Base-by-base conservation (phyloP, 2,797 vertebrate species). In the Arnoldichthys spilopterus region DNA sequence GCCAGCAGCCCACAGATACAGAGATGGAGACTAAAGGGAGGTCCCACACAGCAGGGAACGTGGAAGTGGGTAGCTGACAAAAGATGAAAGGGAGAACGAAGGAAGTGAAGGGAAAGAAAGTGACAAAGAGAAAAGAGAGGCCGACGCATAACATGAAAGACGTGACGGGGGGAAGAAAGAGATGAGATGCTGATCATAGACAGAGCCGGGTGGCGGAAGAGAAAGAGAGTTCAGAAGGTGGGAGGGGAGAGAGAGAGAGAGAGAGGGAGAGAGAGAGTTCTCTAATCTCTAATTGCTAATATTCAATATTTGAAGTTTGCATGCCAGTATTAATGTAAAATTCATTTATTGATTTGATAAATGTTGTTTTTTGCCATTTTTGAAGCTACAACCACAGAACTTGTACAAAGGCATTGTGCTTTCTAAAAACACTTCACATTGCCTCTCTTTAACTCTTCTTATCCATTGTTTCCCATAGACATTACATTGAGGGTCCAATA, bases 51-150 rank as follows among this genome's bases (percentile, higher is more conserved):
- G 43, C 47, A 34, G 59, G 22, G 49, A 63, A 32, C 28, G 49
- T 13, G 54, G 37, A 69, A 54, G 64, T 45, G 74, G 20, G 64
- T 2, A 26, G 58, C 43, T 15, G 28, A 32, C 30, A 53, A 70
- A 53, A 53, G 68, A 70, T 63, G 40, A 63, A 69, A 58, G 6
- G 18, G 0, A 72, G 64, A 22, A 53, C 12, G 34, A 37, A 74
- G 22, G 49, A 47, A 47, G 49, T 16, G 56, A 0, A 9, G 34
- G 22, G 15, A 76, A 74, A 71, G 56, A 45, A 47, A 9, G 18
- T 45, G 43, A 54, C 59, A 74, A 53, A 77, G 68, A 53, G 45
- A 30, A 73, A 16, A 59, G 56, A 63, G 43, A 47, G 28, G 18
- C 16, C 28, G 47, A 40, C 45, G 30, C 12, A 62, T 59, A 61